phyloP scores from a whole-genome alignment of 2,113 vertebrate genomes.

The Brienomyrus longianalis region DNA sequence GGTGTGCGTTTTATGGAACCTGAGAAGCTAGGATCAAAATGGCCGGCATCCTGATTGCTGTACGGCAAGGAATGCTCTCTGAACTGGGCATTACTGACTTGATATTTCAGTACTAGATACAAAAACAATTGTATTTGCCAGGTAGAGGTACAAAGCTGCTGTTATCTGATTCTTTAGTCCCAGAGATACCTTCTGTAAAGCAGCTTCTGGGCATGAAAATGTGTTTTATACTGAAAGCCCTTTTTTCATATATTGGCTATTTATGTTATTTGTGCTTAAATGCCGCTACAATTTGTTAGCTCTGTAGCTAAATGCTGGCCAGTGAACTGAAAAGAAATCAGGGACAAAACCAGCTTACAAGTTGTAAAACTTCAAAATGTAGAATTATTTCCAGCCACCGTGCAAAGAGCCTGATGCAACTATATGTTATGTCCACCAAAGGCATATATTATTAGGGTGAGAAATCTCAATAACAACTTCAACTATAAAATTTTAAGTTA shows the following conservation, averaged over 20 bases:
- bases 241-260: neutral
- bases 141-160: neutral
- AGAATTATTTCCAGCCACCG: neutral
- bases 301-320: neutral
- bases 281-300: neutral
- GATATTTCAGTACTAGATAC: neutral
- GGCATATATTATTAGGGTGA: neutral
- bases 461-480: constrained; percentile 2
- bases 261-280: neutral
- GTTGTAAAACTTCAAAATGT: neutral
- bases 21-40: constrained; percentile 2
- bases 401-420: neutral
- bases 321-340: neutral
- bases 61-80: neutral
- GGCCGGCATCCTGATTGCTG: neutral
- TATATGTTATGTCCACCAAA: neutral
- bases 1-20: neutral
- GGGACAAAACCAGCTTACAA: neutral
- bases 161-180: neutral
- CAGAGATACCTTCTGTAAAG: neutral
- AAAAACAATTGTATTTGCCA: neutral
- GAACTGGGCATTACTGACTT: neutral
- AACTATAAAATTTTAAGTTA: neutral
- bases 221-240: neutral
- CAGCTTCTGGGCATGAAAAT: neutral